Evolutionary conservation across 1,140 invertebrate species (phyloP), one percentile per base, ranked within the genome.

Genomic region (Cephus cinctus): DNA sequence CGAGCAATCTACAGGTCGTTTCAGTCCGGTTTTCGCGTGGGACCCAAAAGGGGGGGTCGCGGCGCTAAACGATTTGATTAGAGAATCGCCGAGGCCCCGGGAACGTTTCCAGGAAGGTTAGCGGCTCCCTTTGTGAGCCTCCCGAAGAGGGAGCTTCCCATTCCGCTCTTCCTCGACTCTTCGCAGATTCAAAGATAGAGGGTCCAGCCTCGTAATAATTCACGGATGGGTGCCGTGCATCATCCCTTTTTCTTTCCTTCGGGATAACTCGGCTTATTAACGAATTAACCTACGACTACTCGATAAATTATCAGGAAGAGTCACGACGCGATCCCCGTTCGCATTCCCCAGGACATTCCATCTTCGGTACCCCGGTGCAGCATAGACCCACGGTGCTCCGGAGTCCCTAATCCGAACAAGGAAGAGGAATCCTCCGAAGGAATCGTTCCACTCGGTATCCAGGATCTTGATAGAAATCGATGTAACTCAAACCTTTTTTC

Each of bases 281-380:
- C 56, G 60, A 54, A 63, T 63, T 65, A 57, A 55, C 57, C 56
- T 45, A 49, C 38, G 55, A 52, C 36, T 44, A 52, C 50, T 53
- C 52, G 54, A 59, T 65, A 62, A 66, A 63, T 61, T 61, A 66
- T 55, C 45, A 36, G n/a, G n/a, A n/a, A n/a, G n/a, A n/a, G n/a
- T n/a, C n/a, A n/a, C n/a, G n/a, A n/a, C n/a, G n/a, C n/a, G n/a
- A n/a, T n/a, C n/a, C n/a, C n/a, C n/a, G n/a, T n/a, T n/a, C n/a
- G n/a, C n/a, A n/a, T n/a, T n/a, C n/a, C n/a, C n/a, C n/a, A n/a
- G n/a, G n/a, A n/a, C n/a, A n/a, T n/a, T n/a, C n/a, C n/a, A n/a
- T n/a, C n/a, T n/a, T n/a, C n/a, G n/a, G n/a, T n/a, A n/a, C n/a
- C n/a, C n/a, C n/a, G n/a, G n/a, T n/a, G n/a, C n/a, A n/a, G n/a